phyloP scores from a whole-genome alignment of 2,888 invertebrate species.

The Leptinotarsa tumamoca region DNA sequence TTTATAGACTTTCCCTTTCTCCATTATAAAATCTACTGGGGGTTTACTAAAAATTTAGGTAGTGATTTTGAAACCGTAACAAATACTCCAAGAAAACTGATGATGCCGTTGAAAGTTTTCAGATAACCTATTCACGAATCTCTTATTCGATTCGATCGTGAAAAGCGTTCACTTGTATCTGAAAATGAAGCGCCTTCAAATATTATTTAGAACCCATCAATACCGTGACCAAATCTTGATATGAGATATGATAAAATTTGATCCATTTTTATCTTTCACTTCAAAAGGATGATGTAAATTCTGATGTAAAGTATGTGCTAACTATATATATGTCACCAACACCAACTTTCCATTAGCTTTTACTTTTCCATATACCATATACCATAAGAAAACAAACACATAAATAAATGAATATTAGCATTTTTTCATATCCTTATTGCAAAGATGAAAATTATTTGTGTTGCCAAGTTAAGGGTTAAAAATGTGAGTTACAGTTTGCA shows the following conservation, averaged over 20 bases:
- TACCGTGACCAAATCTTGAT: slow-evolving; percentile 5
- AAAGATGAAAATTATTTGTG: background rate
- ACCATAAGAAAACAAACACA: background rate
- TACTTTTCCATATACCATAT: background rate
- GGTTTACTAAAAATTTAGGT: no score
- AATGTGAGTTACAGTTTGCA: no score
- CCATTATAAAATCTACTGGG: no score
- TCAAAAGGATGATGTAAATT: slow-evolving; percentile 20
- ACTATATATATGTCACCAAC: background rate
- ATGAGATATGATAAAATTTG: slow-evolving; percentile 20
- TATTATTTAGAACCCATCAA: slow-evolving; percentile 2
- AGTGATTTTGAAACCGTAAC: no score
- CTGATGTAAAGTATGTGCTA: background rate
- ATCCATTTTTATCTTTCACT: slow-evolving; percentile 17
- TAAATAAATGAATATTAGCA: background rate
- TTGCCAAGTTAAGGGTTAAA: no score
- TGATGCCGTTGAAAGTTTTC: background rate
- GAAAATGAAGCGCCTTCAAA: background rate
- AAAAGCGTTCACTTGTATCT: background rate
- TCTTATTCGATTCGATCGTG: background rate
- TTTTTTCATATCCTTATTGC: background rate
- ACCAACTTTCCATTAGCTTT: background rate
- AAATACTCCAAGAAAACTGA: background rate
- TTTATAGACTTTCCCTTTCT: no score
- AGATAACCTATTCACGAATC: background rate